These are phyloP conservation scores for Turnix velox DNA, from an alignment of 2,113 vertebrate genomes.

Conservation along the genomic window DNA sequence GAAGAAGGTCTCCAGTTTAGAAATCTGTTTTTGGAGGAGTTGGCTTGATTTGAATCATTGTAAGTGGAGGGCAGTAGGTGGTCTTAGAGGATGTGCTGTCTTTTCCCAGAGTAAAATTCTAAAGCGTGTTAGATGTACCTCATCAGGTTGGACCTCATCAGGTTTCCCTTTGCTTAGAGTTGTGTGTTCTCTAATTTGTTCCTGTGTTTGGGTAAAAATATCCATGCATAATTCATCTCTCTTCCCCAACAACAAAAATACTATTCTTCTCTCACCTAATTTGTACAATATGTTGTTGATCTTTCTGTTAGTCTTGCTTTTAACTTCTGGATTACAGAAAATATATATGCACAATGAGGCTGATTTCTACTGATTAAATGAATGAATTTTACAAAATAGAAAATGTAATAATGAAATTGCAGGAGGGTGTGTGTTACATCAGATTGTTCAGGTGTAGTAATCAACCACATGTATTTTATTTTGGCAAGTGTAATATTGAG, in stretches of 20 bases:
- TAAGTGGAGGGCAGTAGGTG: not conserved
- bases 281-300: not conserved
- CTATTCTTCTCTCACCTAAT: not conserved
- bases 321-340: not conserved
- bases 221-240: not conserved
- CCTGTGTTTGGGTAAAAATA: not conserved
- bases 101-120: not conserved
- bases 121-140: rapidly evolving
- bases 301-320: not conserved
- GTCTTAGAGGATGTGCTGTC: not conserved
- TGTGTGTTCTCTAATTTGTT: not conserved
- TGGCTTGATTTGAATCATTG: not conserved
- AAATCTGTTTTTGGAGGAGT: not conserved
- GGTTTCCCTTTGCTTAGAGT: not conserved
- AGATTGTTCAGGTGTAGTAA: not conserved
- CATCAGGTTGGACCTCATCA: not conserved
- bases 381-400: not conserved
- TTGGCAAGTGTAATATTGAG: not conserved
- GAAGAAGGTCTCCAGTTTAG: not conserved
- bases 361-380: not conserved
- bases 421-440: rapidly evolving
- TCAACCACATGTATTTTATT: not conserved
- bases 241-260: not conserved
- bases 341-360: not conserved
- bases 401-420: not conserved